Conservation (phyloP, 1,140 invertebrate genomes). For the Theocolax elegans region DNA sequence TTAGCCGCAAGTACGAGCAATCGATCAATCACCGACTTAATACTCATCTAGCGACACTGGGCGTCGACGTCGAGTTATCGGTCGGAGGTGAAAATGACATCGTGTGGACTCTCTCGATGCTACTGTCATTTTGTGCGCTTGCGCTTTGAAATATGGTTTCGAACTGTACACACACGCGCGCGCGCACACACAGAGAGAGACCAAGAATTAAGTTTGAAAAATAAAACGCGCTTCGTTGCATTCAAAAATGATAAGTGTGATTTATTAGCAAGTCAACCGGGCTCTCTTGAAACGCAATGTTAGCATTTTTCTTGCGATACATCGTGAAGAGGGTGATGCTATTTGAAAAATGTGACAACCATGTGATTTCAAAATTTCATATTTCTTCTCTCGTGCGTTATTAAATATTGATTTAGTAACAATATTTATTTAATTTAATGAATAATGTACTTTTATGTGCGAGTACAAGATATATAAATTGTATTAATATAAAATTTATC, state of each 20-base stretch:
- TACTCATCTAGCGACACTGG: conserved; percentile 41
- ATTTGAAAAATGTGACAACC: background rate
- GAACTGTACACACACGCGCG: no score
- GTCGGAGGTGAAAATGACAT: conserved; percentile 35
- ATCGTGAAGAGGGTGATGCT: background rate
- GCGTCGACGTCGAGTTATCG: conserved; percentile 7
- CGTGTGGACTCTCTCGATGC: conserved; percentile 34
- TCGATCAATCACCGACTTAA: conserved; percentile 47
- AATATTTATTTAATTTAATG: no score
- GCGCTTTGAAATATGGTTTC: no score
- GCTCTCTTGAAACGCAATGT: no score
- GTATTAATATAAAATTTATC: no score
- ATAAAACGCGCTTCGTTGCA: conserved; percentile 3
- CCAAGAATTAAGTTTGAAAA: no score
- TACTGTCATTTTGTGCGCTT: conserved; percentile 35
- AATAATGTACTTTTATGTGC: no score
- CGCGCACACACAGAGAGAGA: no score
- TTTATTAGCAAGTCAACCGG: background rate
- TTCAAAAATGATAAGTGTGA: conserved; percentile 24
- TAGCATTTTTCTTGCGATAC: background rate
- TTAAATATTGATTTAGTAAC: no score
- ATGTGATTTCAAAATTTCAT: background rate
- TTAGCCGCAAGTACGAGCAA: background rate
- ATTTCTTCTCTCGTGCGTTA: background rate
- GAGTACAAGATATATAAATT: no score